Evolutionary conservation across 2,888 invertebrate genomes (phyloP).

Genomic region (Liopterus haemorrhoidalis): DNA sequence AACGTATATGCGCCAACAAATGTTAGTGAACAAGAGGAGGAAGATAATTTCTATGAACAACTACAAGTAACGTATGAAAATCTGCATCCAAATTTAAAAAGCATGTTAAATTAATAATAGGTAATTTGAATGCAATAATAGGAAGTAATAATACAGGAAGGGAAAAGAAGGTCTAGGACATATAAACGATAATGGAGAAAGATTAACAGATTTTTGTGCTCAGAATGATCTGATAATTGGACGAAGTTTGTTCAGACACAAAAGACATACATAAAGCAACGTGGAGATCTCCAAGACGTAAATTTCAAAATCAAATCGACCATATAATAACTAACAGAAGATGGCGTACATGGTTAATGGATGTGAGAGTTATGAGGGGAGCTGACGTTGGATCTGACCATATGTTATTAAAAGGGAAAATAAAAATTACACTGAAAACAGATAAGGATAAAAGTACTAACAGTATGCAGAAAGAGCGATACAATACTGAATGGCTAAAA

Average conservation of each 20-base stretch:
- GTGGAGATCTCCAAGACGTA: too few species aligned
- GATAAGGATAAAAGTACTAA: neutral
- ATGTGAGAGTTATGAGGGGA: constrained; percentile 7
- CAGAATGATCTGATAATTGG: constrained; percentile 2
- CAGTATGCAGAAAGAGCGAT: neutral
- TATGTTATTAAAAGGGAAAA: constrained; percentile 4
- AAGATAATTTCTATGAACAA: constrained; percentile 2
- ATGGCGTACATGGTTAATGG: constrained; percentile 1
- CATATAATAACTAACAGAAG: constrained; percentile 3
- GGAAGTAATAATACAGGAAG: constrained; percentile 3
- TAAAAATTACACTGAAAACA: constrained; percentile 2
- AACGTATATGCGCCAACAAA: constrained; percentile 6
- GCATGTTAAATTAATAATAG: constrained; percentile 1
- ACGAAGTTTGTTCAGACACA: constrained; percentile 2
- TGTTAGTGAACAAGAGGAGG: constrained; percentile 1
- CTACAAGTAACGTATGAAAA: constrained; percentile 2
- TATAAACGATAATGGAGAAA: constrained; percentile 11
- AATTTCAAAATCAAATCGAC: constrained; percentile 11
- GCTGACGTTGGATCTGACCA: constrained; percentile 6
- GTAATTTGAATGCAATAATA: neutral
- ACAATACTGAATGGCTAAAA: constrained; percentile 3
- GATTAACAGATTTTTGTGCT: constrained; percentile 3
- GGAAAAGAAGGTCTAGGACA: constrained; percentile 3
- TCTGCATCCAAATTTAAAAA: constrained; percentile 2
- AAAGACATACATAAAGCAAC: too few species aligned